Evolutionary conservation across 2,113 vertebrate genomes (phyloP).

Genomic region (Lonchura striata): DNA sequence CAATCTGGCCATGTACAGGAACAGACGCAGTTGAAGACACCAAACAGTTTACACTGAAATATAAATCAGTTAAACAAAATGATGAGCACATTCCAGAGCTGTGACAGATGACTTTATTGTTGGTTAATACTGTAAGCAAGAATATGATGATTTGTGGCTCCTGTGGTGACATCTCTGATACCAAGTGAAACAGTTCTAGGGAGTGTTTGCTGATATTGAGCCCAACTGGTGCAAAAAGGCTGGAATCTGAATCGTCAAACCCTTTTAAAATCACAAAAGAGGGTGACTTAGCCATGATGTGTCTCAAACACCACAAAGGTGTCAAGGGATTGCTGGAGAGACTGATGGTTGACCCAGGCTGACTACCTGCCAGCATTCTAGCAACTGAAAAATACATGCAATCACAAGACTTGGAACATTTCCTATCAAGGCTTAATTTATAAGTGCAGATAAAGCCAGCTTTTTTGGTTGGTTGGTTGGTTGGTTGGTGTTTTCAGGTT

Average conservation of each 20-base stretch:
- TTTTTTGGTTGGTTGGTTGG: too few species aligned
- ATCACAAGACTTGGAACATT: not conserved
- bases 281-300: fast-evolving
- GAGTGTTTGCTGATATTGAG: not conserved
- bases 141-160: not conserved
- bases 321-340: not conserved
- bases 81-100: not conserved
- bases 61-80: constrained; percentile 34
- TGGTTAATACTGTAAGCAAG: not conserved
- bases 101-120: not conserved
- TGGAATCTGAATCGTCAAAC: not conserved
- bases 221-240: not conserved
- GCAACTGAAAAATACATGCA: not conserved
- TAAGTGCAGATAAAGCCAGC: not conserved
- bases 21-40: not conserved
- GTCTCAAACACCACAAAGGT: not conserved
- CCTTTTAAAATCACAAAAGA: not conserved
- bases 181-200: not conserved
- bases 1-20: not conserved
- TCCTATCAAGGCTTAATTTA: not conserved
- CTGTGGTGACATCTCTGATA: not conserved
- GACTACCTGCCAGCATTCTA: not conserved
- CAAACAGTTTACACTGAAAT: constrained; percentile 1
- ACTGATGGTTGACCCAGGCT: not conserved
- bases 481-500: too few species aligned